Base-by-base conservation (phyloP, 2,888 invertebrate species). In the Tholera decimalis region DNA sequence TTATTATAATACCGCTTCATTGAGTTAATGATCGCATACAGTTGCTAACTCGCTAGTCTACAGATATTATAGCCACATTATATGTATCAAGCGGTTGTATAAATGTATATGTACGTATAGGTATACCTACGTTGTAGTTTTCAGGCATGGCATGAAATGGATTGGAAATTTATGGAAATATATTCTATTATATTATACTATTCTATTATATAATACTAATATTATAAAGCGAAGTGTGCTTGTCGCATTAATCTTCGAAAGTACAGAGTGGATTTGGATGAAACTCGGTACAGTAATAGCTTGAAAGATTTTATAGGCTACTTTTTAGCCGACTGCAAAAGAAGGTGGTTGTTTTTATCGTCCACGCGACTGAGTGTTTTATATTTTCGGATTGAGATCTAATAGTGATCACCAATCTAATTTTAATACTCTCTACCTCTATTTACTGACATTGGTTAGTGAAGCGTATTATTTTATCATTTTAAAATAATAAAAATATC, bases 1-100 rank as follows among this genome's bases (percentile, higher is more conserved):
- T 73, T 73, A 73, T 70, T 58, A 53, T 76, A 68, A 64, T 73
- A 58, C 22, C 47, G 43, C 71, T 59, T 56, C 55, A 64, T 63
- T 59, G 51, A 41, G 33, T 55, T 70, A 69, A 75, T 64, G 51
- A 49, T 46, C 20, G 13, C 22, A 37, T 47, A n/a, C 28, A 30
- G 37, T 53, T 56, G 55, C 68, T 47, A 24, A 60, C 26, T 55
- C 47, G 28, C 3, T 35, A 11, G 22, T 15, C 5, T 22, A 18
- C 18, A 20, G 7, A 8, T 56, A 8, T 7, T 13, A 3, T 15
- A 20, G 5, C 9, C 18, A 11, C 5, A 20, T 3, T 20, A 20
- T 18, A n/a, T 18, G 15, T 13, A 35, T n/a, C n/a, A n/a, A n/a
- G n/a, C n/a, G 9, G 9, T 9, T 9, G 18, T 3, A 18, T 35